These are phyloP conservation scores for Andrena flavipes DNA, from an alignment of 2,888 invertebrate species.

Conservation along the genomic window DNA sequence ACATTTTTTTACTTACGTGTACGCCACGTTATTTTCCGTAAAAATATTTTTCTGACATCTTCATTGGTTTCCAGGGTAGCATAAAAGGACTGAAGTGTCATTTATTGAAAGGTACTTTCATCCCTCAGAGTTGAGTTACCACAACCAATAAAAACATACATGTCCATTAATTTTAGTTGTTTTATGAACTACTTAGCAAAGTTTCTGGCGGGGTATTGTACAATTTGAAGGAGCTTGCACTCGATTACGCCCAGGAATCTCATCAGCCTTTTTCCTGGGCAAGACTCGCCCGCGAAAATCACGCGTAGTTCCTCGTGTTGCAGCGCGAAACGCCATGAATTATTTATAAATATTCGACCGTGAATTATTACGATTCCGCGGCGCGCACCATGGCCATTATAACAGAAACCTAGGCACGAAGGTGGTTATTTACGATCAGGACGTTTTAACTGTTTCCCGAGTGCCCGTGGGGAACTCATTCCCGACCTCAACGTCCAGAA, in stretches of 20 bases:
- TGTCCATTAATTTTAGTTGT: no score
- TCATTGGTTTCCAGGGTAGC: no score
- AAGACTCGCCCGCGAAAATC: not conserved
- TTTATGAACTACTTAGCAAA: no score
- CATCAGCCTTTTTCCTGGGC: not conserved
- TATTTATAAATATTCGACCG: conserved; percentile 50
- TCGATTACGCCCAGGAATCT: not conserved
- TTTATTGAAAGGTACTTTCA: no score
- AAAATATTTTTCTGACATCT: no score
- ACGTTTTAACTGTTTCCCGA: conserved; percentile 30
- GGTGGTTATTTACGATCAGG: conserved; percentile 63
- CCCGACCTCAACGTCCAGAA: conserved; percentile 39
- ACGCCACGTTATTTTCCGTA: no score
- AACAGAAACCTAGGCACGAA: conserved; percentile 48
- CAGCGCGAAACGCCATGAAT: conserved; percentile 25
- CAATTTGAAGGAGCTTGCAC: not conserved
- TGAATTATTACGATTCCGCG: conserved; percentile 52
- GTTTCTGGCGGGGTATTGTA: no score
- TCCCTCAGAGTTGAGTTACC: no score
- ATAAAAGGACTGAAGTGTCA: no score
- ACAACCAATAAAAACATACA: no score
- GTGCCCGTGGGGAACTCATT: conserved; percentile 49
- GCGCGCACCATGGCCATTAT: conserved; percentile 34
- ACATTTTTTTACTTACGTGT: no score
- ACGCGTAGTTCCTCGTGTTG: conserved; percentile 21